phyloP scores from a whole-genome alignment of 2,888 invertebrate genomes.

The Myathropa florea region DNA sequence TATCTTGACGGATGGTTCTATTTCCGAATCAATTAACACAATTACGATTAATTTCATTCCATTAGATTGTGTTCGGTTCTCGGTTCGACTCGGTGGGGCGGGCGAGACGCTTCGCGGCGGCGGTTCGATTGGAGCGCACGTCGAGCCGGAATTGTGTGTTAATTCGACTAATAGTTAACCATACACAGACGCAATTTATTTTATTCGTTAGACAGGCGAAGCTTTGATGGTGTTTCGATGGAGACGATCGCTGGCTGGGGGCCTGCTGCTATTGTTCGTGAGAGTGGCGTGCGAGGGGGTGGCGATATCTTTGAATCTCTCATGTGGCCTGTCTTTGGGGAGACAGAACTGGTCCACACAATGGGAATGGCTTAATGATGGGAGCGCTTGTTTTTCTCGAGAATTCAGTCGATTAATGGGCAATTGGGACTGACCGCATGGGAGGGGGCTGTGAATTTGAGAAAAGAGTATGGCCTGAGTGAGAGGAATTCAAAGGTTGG shows the following conservation, averaged over 20 bases:
- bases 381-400: background rate
- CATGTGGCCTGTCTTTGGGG: background rate
- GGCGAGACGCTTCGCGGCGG: background rate
- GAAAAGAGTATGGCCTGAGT: no score
- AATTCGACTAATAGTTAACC: conserved; percentile 17
- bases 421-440: background rate
- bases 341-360: background rate
- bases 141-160: conserved; percentile 13
- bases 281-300: background rate
- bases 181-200: conserved; percentile 13
- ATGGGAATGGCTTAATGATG: background rate
- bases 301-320: no score
- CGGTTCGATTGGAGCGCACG: background rate
- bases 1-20: conserved; percentile 31
- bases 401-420: background rate
- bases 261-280: no score
- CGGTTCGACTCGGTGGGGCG: background rate
- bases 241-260: background rate
- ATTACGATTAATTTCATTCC: conserved; percentile 38
- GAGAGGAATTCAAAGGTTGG: no score
- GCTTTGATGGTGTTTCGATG: conserved; percentile 3
- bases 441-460: background rate
- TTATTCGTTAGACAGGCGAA: conserved; percentile 3
- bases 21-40: conserved; percentile 43
- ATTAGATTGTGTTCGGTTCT: conserved; percentile 19